Evolutionary conservation across 1,140 invertebrate species (phyloP).

Genomic region (Saccostrea cuccullata): DNA sequence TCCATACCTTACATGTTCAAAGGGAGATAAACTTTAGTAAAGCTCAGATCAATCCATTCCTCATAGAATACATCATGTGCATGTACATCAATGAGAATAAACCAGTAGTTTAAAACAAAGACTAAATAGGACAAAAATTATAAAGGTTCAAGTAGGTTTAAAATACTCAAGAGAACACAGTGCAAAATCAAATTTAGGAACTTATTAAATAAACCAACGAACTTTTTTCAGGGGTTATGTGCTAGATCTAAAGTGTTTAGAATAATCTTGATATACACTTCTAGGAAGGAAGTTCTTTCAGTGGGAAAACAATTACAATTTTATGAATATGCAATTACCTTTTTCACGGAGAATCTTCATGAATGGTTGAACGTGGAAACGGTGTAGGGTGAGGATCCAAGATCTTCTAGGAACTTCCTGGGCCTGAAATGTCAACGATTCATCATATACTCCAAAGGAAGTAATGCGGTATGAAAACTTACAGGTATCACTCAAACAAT

Average conservation of each 20-base stretch:
- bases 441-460: neutral
- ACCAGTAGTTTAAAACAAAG: neutral
- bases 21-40: neutral
- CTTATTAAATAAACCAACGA: neutral
- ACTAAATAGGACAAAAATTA: neutral
- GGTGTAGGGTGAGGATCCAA: neutral
- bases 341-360: constrained; percentile 19
- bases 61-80: no score
- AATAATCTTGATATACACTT: neutral
- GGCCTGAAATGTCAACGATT: constrained; percentile 2
- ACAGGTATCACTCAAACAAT: constrained; percentile 9
- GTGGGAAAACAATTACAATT: neutral
- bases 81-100: neutral
- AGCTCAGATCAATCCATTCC: neutral
- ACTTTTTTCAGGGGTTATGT: neutral
- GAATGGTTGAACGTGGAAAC: constrained; percentile 11
- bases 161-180: neutral
- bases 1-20: neutral
- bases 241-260: neutral
- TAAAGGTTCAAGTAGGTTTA: neutral
- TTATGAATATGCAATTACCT: constrained; percentile 25
- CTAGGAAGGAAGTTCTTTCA: neutral
- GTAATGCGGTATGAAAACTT: neutral
- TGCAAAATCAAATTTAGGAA: constrained; percentile 7
- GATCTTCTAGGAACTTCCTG: constrained; percentile 10